phyloP scores from a whole-genome alignment of 2,113 vertebrate species.

The Notarius lentiginosus region DNA sequence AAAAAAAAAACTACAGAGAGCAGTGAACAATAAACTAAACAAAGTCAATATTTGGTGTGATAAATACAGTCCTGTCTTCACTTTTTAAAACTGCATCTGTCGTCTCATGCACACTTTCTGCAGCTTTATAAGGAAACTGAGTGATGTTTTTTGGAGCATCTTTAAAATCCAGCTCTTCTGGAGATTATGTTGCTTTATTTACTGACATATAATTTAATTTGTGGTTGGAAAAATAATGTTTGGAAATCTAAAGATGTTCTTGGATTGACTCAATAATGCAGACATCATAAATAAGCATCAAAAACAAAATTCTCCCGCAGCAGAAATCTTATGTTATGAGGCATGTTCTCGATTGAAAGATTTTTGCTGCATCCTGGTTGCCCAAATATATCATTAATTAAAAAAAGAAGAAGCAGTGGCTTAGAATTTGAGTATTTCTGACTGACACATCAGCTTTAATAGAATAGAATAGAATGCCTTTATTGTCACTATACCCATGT shows the following conservation, averaged over 20 bases:
- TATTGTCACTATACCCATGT: no score
- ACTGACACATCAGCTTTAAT: not conserved
- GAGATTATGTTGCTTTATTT: not conserved
- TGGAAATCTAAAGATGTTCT: not conserved
- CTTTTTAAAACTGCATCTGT: not conserved
- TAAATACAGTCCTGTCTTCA: not conserved
- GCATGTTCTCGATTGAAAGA: not conserved
- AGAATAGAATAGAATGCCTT: no score
- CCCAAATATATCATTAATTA: not conserved
- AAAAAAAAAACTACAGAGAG: no score
- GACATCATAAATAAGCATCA: not conserved
- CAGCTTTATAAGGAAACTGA: not conserved
- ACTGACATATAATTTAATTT: not conserved
- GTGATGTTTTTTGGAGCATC: not conserved
- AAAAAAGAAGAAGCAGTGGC: no score
- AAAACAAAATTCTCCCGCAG: not conserved
- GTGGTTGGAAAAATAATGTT: not conserved
- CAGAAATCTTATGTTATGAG: not conserved
- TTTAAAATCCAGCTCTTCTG: not conserved
- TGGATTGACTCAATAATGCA: not conserved
- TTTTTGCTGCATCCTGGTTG: not conserved
- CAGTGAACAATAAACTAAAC: not conserved
- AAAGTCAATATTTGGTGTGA: not conserved
- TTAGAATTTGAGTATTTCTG: not conserved
- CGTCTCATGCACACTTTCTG: not conserved